Percentiles rank a stretch among this genome's conserved stretches.
These are phyloP conservation scores for Acanthaster planci DNA, from an alignment of 35 echinoderm and acorn worm genomes.

Conservation along the genomic window DNA sequence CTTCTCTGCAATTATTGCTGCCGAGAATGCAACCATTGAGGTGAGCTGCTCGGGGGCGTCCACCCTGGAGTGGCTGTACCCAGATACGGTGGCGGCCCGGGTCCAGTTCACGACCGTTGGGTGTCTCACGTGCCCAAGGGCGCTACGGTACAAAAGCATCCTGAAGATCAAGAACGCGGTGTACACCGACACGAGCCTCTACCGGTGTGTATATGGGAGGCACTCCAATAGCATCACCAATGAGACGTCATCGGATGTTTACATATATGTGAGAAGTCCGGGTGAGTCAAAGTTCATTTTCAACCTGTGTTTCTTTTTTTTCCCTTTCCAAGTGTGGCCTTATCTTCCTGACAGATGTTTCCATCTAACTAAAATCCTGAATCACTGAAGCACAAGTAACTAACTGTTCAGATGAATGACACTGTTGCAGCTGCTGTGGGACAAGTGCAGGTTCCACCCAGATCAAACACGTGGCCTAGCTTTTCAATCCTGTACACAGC, in stretches of 20 bases:
- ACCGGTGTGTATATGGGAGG: slow-evolving; percentile 41
- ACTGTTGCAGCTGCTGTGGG: too few relatives aligned
- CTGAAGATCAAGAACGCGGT: slow-evolving; percentile 21
- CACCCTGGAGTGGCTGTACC: slow-evolving; percentile 68
- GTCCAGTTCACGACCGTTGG: slow-evolving; percentile 12
- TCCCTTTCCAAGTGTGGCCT: not conserved
- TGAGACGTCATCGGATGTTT: slow-evolving; percentile 32
- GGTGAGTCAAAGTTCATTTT: not conserved
- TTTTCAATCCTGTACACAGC: too few relatives aligned
- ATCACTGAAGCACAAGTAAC: too few relatives aligned
- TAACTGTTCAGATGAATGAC: too few relatives aligned
- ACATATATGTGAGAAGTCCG: slow-evolving; percentile 27
- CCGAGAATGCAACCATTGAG: slow-evolving; percentile 54
- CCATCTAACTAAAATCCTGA: too few relatives aligned
- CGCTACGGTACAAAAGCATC: slow-evolving; percentile 17
- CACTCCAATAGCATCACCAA: slow-evolving; percentile 28
- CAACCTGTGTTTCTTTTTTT: not conserved
- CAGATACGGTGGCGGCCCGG: slow-evolving; percentile 9
- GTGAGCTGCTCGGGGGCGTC: slow-evolving; percentile 58
- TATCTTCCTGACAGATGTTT: too few relatives aligned
- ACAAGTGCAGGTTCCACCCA: too few relatives aligned
- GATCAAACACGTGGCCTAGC: too few relatives aligned
- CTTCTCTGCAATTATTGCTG: slow-evolving; percentile 8
- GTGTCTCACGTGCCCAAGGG: slow-evolving; percentile 32
- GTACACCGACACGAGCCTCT: slow-evolving; percentile 44